These are phyloP conservation scores for Alethe diademata DNA, from an alignment of 2,113 vertebrate species.

Conservation along the genomic window DNA sequence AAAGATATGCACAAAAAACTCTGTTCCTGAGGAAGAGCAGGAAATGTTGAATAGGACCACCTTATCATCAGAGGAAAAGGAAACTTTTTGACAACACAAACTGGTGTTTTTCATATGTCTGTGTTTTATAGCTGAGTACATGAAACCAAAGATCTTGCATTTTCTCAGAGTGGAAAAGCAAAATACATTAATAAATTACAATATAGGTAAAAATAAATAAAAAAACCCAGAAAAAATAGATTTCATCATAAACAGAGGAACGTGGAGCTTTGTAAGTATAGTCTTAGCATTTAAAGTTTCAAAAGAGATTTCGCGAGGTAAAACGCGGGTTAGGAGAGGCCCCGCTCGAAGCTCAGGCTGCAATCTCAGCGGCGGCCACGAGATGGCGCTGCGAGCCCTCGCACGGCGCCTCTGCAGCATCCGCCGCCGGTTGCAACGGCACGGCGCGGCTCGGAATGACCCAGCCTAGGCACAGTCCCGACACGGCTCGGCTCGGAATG, in stretches of 20 bases:
- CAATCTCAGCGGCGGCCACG: neutral
- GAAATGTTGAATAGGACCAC: neutral
- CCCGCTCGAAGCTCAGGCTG: neutral
- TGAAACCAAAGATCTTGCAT: neutral
- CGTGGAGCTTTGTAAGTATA: fast-evolving
- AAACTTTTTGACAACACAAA: neutral
- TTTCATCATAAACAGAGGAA: neutral
- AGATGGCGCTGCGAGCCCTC: constrained; percentile 68
- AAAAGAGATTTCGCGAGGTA: fast-evolving
- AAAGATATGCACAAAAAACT: neutral
- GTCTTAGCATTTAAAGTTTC: neutral
- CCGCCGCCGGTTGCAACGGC: too few species aligned
- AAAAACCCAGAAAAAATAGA: fast-evolving
- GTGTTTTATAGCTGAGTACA: neutral
- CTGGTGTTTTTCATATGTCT: neutral
- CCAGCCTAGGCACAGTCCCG: too few species aligned
- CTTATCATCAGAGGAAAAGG: neutral
- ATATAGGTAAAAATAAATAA: neutral
- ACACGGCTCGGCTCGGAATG: too few species aligned
- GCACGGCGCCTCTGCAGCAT: neutral
- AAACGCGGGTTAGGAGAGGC: fast-evolving
- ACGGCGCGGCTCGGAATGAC: too few species aligned
- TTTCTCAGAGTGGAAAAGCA: neutral
- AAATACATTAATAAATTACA: neutral
- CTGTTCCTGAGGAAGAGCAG: neutral